These are phyloP conservation scores for Haliclystus octoradiatus DNA, from an alignment of 30 jellyfish, hydroid and myxozoan genomes.

Conservation along the genomic window DNA sequence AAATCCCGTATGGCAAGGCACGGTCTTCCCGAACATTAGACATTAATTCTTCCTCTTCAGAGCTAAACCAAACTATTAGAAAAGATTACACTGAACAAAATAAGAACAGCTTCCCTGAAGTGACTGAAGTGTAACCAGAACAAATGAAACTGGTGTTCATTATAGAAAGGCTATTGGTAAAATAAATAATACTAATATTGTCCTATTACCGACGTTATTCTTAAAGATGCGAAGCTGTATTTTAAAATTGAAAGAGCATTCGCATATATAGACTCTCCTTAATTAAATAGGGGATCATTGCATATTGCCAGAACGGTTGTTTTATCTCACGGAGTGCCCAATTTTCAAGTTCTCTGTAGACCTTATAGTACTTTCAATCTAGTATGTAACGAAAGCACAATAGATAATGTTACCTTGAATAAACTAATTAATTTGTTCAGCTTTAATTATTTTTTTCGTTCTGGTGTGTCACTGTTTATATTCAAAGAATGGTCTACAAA, in stretches of 20 bases:
- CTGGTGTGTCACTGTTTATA: background rate
- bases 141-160: no score
- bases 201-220: no score
- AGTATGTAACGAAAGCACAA: background rate
- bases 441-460: background rate
- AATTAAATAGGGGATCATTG: background rate
- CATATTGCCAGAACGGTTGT: background rate
- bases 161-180: no score
- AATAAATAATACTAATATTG: no score
- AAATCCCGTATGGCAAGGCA: no score
- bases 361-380: background rate
- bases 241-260: background rate
- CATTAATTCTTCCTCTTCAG: no score
- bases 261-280: constrained; percentile 1
- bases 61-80: no score
- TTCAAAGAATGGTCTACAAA: no score
- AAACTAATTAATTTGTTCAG: background rate
- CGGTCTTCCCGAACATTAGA: no score
- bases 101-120: no score
- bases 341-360: background rate
- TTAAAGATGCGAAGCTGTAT: constrained; percentile 6
- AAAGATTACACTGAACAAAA: no score
- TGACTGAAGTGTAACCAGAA: no score
- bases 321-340: background rate
- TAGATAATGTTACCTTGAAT: background rate